Evolutionary conservation across 2,113 vertebrate species (phyloP), one percentile per base, ranked within the genome.

Genomic region (Phalacrocorax carbo): DNA sequence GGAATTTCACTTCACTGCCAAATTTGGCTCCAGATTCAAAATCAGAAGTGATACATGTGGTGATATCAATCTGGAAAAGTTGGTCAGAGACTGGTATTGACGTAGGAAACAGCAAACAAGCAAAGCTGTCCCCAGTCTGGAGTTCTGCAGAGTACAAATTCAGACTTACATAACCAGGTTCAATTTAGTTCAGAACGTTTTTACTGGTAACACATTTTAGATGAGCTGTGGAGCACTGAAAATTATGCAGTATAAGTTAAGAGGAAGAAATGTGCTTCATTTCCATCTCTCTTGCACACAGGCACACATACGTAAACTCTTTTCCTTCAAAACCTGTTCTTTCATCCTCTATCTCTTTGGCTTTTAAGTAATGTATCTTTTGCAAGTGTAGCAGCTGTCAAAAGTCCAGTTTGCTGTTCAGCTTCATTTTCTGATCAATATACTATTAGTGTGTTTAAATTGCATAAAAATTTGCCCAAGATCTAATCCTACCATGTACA

Each of bases 191-290:
- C 52, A 42, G 30, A 75, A 93, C 61, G 54, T 34, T 93, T 91
- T 71, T 65, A 42, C 81, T 91, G 92, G 73, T 85, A 93, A 68
- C 88, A 87, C 65, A 46, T 96, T 95, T 78, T 29, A 64, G 48
- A 86, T 68, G 77, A 91, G 73, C 77, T 94, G 65, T 95, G 65
- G 88, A 94, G 52, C 36, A 15, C 81, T 89, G 80, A 92, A 82
- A 85, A 36, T 91, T 84, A 81, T 84, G 46, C 83, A 72, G 66
- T 12, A 58, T 38, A 84, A 80, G 66, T 66, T n/a, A 84, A 80
- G 66, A 71, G 27, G 62, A 62, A 85, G 55, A 70, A 88, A 70
- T 42, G 16, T 51, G 69, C 36, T 92, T 88, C 48, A 72, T 91
- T 94, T 86, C 60, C 76, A 61, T 88, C 61, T 62, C 36, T 46